A percentile compares a stretch with the other conserved stretches of the same genome.
Evolutionary conservation across 2,113 vertebrate genomes (phyloP).

Genomic region (Pseudopodoces humilis): DNA sequence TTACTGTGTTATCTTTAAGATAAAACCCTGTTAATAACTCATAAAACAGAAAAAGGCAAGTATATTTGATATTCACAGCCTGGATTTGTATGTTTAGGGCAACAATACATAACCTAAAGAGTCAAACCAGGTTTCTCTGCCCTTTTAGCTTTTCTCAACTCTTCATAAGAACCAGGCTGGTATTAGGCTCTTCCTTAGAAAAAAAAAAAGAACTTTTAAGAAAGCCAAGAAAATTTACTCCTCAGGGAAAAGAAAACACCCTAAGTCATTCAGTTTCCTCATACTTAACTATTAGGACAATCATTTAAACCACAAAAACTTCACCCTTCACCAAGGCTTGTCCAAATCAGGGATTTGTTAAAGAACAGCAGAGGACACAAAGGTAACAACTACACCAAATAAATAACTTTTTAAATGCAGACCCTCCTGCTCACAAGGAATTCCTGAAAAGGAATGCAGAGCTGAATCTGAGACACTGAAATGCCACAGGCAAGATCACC

Average conservation of each 20-base stretch:
- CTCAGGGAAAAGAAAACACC: background rate
- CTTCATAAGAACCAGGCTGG: background rate
- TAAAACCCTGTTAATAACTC: background rate
- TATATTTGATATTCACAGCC: background rate
- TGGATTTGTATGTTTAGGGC: background rate
- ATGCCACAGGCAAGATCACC: background rate
- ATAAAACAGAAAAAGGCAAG: background rate
- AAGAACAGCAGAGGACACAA: background rate
- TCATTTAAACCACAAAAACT: background rate
- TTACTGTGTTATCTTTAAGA: background rate
- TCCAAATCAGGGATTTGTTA: background rate
- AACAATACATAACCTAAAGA: fast-evolving
- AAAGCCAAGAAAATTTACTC: background rate
- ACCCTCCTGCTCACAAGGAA: background rate
- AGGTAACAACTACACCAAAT: background rate
- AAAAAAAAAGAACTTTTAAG: background rate
- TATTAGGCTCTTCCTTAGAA: background rate
- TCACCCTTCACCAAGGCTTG: background rate
- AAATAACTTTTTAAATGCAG: background rate
- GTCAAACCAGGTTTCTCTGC: background rate
- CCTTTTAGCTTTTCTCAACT: background rate
- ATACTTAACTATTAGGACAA: background rate
- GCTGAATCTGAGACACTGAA: background rate
- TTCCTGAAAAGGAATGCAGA: fast-evolving
- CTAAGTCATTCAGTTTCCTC: background rate